Evolutionary conservation across 2,888 invertebrate genomes (phyloP).

Genomic region (Himalopsyche japonica): DNA sequence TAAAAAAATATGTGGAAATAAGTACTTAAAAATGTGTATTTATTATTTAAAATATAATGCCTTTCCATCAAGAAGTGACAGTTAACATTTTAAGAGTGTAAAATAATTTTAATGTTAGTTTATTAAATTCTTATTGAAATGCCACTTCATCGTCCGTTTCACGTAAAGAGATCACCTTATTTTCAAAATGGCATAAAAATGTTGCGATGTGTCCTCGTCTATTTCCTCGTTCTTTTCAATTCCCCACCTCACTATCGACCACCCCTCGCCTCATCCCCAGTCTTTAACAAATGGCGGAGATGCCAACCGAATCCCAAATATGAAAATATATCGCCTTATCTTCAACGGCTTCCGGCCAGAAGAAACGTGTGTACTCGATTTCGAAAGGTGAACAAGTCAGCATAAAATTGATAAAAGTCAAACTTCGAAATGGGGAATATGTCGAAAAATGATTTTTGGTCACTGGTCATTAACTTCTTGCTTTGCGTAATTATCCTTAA

Average conservation of each 20-base stretch:
- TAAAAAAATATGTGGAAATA: too few relatives aligned
- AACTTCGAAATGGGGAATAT: neutral
- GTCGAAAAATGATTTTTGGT: neutral
- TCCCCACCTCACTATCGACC: neutral
- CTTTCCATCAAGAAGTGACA: too few relatives aligned
- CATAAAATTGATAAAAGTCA: neutral
- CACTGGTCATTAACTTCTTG: neutral
- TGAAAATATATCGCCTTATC: conserved; percentile 20
- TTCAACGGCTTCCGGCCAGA: neutral
- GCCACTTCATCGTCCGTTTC: too few relatives aligned
- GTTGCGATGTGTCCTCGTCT: neutral
- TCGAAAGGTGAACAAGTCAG: neutral
- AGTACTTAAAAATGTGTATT: too few relatives aligned
- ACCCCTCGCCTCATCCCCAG: neutral
- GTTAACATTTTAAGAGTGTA: too few relatives aligned
- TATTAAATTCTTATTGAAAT: too few relatives aligned
- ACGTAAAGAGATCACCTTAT: too few relatives aligned
- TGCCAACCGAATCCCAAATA: conserved; percentile 15
- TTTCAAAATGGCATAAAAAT: neutral
- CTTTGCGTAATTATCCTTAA: too few relatives aligned
- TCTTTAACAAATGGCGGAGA: conserved; percentile 15
- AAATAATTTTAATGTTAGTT: too few relatives aligned
- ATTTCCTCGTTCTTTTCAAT: neutral
- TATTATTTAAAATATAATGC: too few relatives aligned
- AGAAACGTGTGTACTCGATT: neutral